Evolutionary conservation across 37 sponge, comb jelly and placozoan species (phyloP), one percentile per base, ranked within the genome.

Genomic region (Petrosia ficiformis): DNA sequence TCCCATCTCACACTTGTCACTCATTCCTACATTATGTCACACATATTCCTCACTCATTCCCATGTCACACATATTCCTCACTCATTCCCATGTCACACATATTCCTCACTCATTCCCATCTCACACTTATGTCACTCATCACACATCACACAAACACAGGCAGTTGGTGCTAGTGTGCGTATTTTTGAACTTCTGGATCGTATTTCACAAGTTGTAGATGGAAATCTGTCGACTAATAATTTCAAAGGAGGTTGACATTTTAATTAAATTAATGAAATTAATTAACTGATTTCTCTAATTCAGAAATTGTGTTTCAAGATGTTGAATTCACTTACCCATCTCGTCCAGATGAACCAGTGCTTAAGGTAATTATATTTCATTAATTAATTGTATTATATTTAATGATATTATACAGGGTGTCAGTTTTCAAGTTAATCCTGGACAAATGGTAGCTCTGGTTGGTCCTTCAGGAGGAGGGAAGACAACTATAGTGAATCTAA

Each of bases 381-480:
- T 57, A 59, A 54, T 21, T 3, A 3, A 66, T 44, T 48, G 11
- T 30, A 30, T 5, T 59, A 11, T 6, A 32, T 76, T 16, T 22
- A 26, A 42, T 58, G 33, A 42, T 10, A 24, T 11, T 29, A 54
- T 39, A 48, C 34, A 91, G 92, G 83, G 79, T 57, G 59, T 93
- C 0, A 74, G 77, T 42, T 86, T 93, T 29, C 25, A 54, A 3
- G 90, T 93, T 26, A 40, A 66, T 6, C 90, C 87, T 1, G 94
- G 94, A 2, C 74, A 88, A 31, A 86, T 93, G 76, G 94, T 93
- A 38, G 94, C 94, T n/a, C 75, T 93, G 64, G 94, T 93, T 32
- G 94, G 94, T 3, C 87, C 90, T 4, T 89, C 89, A 37, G 94
- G 94, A 34, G 94, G 94, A 35, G 94, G 94, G 11, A 93, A 93